A percentile compares a stretch with the other conserved stretches of the same genome.
These are phyloP conservation scores for Hylomyscus alleni DNA, from an alignment of 2,797 vertebrate genomes.

Conservation along the genomic window DNA sequence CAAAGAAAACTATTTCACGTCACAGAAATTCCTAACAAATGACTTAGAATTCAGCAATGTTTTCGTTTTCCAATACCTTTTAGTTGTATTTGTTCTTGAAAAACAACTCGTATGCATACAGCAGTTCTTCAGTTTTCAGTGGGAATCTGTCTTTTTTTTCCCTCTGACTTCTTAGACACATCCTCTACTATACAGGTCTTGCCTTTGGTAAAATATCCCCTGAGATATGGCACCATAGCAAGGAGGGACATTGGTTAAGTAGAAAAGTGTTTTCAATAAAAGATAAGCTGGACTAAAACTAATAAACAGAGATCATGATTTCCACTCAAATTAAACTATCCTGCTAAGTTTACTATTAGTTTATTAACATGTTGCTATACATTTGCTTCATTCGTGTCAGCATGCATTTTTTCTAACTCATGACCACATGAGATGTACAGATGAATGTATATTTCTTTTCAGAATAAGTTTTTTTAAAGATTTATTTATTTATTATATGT, in stretches of 20 bases:
- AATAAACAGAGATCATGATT: not conserved
- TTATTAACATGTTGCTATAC: not conserved
- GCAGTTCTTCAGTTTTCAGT: not conserved
- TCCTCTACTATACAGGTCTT: not conserved
- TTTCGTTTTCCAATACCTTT: not conserved
- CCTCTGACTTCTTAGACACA: not conserved
- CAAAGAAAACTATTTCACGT: not conserved
- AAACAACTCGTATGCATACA: not conserved
- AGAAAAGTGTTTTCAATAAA: slow-evolving; percentile 24
- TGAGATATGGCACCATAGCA: not conserved
- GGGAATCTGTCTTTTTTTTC: slow-evolving; percentile 16
- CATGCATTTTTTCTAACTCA: not conserved
- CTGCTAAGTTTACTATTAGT: not conserved
- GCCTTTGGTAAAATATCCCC: not conserved
- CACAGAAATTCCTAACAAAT: not conserved
- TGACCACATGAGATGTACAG: not conserved
- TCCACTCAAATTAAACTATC: not conserved
- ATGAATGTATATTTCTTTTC: slow-evolving; percentile 33
- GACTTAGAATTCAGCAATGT: not conserved
- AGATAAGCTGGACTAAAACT: not conserved
- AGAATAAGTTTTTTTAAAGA: slow-evolving; percentile 20
- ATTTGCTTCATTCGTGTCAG: not conserved
- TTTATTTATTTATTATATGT: not conserved
- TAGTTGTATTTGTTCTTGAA: not conserved
- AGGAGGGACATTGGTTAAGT: not conserved